Evolutionary conservation across 2,888 invertebrate species (phyloP).

Genomic region (Melanophora roralis): DNA sequence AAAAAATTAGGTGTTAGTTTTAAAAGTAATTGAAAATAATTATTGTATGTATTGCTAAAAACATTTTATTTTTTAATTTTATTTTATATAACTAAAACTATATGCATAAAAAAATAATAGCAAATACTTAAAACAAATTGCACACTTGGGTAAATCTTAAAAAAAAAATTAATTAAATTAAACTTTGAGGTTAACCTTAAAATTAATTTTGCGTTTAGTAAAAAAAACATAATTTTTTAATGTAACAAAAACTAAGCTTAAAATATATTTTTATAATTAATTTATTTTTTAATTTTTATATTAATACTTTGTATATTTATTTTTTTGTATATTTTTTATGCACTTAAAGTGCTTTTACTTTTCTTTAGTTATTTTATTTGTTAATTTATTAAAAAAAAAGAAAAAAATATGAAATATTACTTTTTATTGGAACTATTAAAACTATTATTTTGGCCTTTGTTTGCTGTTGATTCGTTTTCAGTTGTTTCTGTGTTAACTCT

Average conservation of each 20-base stretch:
- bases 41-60: not conserved
- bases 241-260: not conserved
- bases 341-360: constrained; percentile 54
- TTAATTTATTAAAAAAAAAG: not conserved
- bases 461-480: constrained; percentile 57
- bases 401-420: not conserved
- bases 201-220: constrained; percentile 3
- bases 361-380: no score
- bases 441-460: constrained; percentile 56
- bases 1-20: no score
- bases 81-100: constrained; percentile 3
- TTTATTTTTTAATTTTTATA: not conserved
- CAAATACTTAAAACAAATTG: constrained; percentile 55
- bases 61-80: not conserved
- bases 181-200: constrained; percentile 16
- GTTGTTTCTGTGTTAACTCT: constrained; percentile 43
- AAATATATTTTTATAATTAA: not conserved
- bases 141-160: constrained; percentile 30
- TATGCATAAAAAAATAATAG: constrained; percentile 12
- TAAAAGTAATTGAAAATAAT: no score
- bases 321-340: constrained; percentile 26
- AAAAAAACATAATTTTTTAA: not conserved
- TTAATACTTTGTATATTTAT: not conserved
- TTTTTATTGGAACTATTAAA: constrained; percentile 40
- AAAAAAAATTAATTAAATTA: constrained; percentile 38